phyloP scores from a whole-genome alignment of 2,113 vertebrate species.

The Tragelaphus strepsiceros region DNA sequence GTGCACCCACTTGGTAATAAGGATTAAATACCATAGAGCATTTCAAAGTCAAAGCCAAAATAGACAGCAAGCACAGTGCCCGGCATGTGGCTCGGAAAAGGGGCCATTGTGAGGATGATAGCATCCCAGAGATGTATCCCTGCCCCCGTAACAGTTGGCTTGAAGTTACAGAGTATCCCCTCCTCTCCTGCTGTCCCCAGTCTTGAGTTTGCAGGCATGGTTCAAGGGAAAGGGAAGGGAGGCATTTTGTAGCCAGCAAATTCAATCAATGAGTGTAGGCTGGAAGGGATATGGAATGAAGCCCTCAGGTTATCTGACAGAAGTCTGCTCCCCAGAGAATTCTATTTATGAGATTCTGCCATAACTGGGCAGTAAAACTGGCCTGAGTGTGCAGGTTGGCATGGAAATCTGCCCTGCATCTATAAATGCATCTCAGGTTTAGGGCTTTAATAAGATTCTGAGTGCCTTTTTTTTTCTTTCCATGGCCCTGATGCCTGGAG shows the following conservation, averaged over 20 bases:
- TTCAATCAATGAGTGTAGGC: background rate
- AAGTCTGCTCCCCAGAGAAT: background rate
- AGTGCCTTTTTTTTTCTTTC: background rate
- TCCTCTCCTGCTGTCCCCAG: rapidly evolving
- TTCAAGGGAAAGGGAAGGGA: background rate
- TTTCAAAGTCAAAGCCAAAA: background rate
- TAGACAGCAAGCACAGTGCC: rapidly evolving
- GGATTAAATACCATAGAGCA: background rate
- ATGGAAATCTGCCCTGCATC: background rate
- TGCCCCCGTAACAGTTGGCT: background rate
- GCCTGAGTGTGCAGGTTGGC: background rate
- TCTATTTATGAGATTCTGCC: background rate
- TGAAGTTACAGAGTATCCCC: background rate
- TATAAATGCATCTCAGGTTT: background rate
- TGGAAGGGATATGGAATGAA: background rate
- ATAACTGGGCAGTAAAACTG: background rate
- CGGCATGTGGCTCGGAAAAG: background rate
- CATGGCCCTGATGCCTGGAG: background rate
- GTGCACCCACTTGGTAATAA: background rate
- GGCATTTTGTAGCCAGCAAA: background rate
- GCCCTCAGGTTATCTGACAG: slow-evolving; percentile 15
- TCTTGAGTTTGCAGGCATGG: background rate
- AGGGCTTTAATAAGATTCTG: slow-evolving; percentile 29
- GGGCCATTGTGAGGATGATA: rapidly evolving
- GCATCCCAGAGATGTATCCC: background rate